Percentiles rank a stretch among this genome's conserved stretches.
Evolutionary conservation across 2,888 invertebrate species (phyloP).

Genomic region (Podotricha telesiphe): DNA sequence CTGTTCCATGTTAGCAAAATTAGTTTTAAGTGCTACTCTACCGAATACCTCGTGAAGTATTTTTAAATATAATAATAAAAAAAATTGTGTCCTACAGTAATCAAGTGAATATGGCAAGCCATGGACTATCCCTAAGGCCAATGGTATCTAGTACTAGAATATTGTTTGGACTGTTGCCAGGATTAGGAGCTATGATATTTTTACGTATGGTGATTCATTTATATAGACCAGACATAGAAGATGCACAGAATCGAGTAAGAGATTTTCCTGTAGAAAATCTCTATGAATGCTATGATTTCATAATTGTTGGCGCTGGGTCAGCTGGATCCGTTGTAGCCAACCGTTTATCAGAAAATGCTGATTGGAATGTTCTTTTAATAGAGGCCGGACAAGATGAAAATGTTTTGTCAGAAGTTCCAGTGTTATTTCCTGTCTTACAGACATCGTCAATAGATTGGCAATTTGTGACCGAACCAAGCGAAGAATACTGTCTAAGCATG

Average conservation of each 20-base stretch:
- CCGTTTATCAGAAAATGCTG: slow-evolving; percentile 88
- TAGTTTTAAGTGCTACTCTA: slow-evolving; percentile 34
- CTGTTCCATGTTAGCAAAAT: slow-evolving; percentile 53
- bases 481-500: slow-evolving; percentile 87
- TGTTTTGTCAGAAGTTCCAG: slow-evolving; percentile 88
- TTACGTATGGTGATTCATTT: slow-evolving; percentile 86
- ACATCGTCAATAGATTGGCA: slow-evolving; percentile 91
- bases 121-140: slow-evolving; percentile 60
- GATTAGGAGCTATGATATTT: slow-evolving; percentile 85
- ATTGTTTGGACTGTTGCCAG: slow-evolving; percentile 85
- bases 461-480: slow-evolving; percentile 89
- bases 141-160: slow-evolving; percentile 86
- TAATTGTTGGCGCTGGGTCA: slow-evolving; percentile 91
- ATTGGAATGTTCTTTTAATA: slow-evolving; percentile 89
- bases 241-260: slow-evolving; percentile 84
- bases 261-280: slow-evolving; percentile 82
- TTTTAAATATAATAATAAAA: not conserved
- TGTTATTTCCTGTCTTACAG: slow-evolving; percentile 88
- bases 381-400: slow-evolving; percentile 92
- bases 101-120: slow-evolving; percentile 56
- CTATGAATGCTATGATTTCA: slow-evolving; percentile 88
- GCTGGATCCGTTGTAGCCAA: slow-evolving; percentile 92
- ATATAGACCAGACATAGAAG: slow-evolving; percentile 88
- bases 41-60: not conserved
- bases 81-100: not conserved